A percentile compares a stretch with the other conserved stretches of the same genome.
These are phyloP conservation scores for Pseudotriccus pelzelni DNA, from an alignment of 2,797 vertebrate genomes.

Conservation along the genomic window DNA sequence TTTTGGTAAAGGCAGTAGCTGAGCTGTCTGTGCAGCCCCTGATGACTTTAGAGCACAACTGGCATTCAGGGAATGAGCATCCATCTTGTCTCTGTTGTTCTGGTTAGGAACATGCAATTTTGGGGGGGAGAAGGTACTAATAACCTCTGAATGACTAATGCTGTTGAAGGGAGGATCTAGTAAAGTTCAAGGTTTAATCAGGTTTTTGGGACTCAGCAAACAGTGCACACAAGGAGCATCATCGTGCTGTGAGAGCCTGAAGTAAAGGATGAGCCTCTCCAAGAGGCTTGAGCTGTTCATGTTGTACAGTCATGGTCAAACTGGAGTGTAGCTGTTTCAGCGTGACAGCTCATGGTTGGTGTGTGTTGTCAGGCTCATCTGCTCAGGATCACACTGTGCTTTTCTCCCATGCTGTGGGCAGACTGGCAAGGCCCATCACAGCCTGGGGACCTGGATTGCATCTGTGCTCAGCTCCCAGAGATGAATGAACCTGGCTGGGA, in stretches of 20 bases:
- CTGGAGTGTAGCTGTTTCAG: background rate
- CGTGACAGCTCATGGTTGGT: fast-evolving
- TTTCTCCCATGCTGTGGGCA: background rate
- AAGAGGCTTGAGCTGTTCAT: background rate
- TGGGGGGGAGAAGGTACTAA: background rate
- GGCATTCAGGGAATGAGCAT: background rate
- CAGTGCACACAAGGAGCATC: background rate
- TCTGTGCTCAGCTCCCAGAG: background rate
- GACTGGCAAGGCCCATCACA: background rate
- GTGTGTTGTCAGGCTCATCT: fast-evolving
- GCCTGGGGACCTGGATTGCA: background rate
- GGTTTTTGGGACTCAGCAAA: background rate
- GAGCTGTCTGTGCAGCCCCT: background rate
- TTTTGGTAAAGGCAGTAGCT: background rate
- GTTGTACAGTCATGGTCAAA: background rate
- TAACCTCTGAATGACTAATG: background rate
- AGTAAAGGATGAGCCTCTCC: background rate
- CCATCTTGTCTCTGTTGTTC: background rate
- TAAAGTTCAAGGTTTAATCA: background rate
- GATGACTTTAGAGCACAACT: background rate
- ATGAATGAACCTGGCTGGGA: background rate
- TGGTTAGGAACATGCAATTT: background rate
- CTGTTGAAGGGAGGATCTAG: background rate
- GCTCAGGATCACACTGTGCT: background rate
- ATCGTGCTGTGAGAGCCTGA: background rate